Conservation (phyloP, 2,797 vertebrate genomes). For the Hippocampus kuda region DNA sequence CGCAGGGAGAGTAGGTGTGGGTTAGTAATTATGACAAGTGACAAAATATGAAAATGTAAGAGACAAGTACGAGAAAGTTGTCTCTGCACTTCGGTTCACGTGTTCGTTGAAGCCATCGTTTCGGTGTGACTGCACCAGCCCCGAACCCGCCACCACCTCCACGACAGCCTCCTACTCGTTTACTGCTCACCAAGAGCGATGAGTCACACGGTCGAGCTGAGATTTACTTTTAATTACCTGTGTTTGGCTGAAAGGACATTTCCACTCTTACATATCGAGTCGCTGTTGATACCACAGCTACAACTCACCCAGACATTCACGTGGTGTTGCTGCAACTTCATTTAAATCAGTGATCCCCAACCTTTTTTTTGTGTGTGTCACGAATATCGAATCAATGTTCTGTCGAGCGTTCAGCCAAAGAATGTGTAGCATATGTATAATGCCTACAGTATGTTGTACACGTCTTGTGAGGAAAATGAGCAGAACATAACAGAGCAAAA, state of each 20-base stretch:
- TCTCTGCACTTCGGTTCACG: neutral
- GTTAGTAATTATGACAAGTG: no score
- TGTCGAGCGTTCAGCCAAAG: no score
- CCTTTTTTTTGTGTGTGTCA: no score
- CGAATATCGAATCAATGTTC: no score
- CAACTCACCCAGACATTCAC: neutral
- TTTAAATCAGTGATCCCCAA: neutral
- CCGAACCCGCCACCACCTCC: neutral
- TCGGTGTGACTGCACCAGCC: neutral
- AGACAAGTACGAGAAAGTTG: neutral
- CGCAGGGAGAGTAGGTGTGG: no score
- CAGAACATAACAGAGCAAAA: neutral
- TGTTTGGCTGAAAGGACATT: slow-evolving; percentile 43
- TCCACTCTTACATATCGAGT: neutral
- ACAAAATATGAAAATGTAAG: neutral
- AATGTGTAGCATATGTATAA: neutral
- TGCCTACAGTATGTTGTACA: neutral
- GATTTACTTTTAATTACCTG: slow-evolving; percentile 55
- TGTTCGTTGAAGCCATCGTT: neutral
- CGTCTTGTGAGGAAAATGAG: neutral
- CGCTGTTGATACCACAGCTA: neutral
- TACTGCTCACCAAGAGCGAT: slow-evolving; percentile 30
- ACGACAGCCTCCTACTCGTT: slow-evolving; percentile 12
- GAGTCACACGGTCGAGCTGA: slow-evolving; percentile 50
- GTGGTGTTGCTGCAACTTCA: neutral